Evolutionary conservation across 2,888 invertebrate species (phyloP), one percentile per base, ranked within the genome.

Genomic region (Zhuqinia jingwanae): DNA sequence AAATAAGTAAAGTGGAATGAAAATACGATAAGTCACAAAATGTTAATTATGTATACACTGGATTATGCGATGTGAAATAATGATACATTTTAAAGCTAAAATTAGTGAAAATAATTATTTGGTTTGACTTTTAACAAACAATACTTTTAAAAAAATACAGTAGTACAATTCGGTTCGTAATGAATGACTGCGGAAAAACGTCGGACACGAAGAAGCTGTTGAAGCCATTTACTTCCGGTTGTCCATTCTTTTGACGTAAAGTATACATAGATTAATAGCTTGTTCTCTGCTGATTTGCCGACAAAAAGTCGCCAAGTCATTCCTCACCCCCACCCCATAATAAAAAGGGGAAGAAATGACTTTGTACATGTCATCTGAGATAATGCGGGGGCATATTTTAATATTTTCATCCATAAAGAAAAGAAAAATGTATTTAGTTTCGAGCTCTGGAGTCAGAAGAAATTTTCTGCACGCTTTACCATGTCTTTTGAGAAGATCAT

Each of bases 191-290:
- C 1, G 20, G 3, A 36, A 63, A 30, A 68, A 65, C 17, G 17
- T 20, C 0, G 17, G n/a, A 20, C 17, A 11, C 42, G 47, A 42
- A 70, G 15, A 58, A 25, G 60, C 6, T 13, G 22, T 20, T 56
- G 20, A 22, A 65, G 36, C 68, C 20, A 20, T 68, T 68, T 68
- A 42, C 68, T 76, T 83, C 83, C 83, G 76, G 17, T 17, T 65
- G 83, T 83, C 83, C 83, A 76, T 83, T 36, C 50, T 27, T 22
- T n/a, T 27, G 25, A 68, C 17, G 45, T 42, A 56, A 84, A 84
- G 42, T 20, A 68, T 56, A 68, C 83, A 45, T 56, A 56, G 84
- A 84, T 84, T 68, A 84, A 84, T 84, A 84, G 65, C 47, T 65
- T n/a, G n/a, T 45, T 68, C 0, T 17, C 30, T 11, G 6, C 36